Evolutionary conservation across 2,888 invertebrate species (phyloP).

Genomic region (Orchestes rusci): DNA sequence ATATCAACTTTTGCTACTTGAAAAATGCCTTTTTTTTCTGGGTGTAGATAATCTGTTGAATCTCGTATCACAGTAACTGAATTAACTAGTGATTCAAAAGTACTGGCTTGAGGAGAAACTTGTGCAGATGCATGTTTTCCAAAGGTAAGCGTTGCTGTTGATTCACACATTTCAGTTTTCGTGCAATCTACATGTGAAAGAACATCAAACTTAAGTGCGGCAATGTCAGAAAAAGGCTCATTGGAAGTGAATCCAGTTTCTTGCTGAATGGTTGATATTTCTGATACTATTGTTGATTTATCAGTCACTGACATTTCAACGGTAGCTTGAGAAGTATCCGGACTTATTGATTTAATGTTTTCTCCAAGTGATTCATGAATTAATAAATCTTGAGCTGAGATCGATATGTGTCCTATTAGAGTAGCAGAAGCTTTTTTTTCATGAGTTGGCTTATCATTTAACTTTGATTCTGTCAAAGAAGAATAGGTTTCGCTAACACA

Average conservation of each 20-base stretch:
- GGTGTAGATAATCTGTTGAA: too few relatives aligned
- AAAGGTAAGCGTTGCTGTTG: too few relatives aligned
- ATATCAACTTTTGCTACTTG: slow-evolving; percentile 37
- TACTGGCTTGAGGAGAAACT: too few relatives aligned
- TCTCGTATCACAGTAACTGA: too few relatives aligned
- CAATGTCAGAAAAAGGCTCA: slow-evolving; percentile 23
- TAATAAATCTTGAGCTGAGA: slow-evolving; percentile 15
- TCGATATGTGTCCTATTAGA: slow-evolving; percentile 9
- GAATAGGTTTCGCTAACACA: slow-evolving; percentile 12
- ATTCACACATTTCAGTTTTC: too few relatives aligned
- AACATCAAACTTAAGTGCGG: slow-evolving; percentile 21
- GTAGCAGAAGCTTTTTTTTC: slow-evolving; percentile 8
- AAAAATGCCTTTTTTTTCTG: too few relatives aligned
- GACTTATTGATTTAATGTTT: not conserved
- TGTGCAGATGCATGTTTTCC: too few relatives aligned
- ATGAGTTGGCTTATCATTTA: slow-evolving; percentile 6
- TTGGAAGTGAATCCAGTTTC: slow-evolving; percentile 34
- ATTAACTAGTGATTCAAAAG: too few relatives aligned
- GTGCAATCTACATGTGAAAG: too few relatives aligned
- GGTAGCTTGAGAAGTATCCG: slow-evolving; percentile 25
- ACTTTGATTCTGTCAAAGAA: too few relatives aligned
- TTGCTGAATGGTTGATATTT: slow-evolving; percentile 39
- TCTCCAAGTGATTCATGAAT: slow-evolving; percentile 8
- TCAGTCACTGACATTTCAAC: slow-evolving; percentile 35
- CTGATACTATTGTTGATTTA: slow-evolving; percentile 35